Percentiles rank a stretch among this genome's conserved stretches.
Evolutionary conservation across 2,113 vertebrate genomes (phyloP).

Genomic region (Megaceryle maxima): DNA sequence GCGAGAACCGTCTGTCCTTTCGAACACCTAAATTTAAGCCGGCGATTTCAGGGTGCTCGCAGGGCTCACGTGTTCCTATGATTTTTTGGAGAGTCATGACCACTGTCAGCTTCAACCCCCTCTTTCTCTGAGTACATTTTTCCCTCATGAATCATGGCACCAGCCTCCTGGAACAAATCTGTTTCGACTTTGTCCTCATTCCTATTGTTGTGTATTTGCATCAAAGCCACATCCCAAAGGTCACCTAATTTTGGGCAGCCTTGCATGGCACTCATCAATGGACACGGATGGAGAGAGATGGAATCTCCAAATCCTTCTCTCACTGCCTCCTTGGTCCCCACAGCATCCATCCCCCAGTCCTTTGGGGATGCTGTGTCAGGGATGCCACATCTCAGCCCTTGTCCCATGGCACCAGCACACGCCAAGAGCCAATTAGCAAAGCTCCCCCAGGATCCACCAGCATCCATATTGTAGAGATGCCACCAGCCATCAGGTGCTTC

Average conservation of each 20-base stretch:
- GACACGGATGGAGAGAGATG: neutral
- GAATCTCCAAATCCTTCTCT: neutral
- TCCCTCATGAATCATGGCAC: neutral
- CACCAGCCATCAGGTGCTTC: neutral
- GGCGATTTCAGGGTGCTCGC: accelerated
- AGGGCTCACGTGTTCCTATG: accelerated
- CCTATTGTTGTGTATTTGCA: neutral
- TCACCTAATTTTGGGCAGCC: neutral
- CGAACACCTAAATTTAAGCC: neutral
- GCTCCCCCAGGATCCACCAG: accelerated
- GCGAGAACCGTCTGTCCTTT: slow-evolving; percentile 55
- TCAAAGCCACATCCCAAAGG: neutral
- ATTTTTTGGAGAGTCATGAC: neutral
- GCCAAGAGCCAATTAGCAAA: neutral
- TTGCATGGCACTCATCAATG: accelerated
- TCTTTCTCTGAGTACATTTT: neutral
- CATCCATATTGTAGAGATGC: accelerated
- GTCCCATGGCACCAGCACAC: accelerated
- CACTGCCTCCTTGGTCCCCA: accelerated
- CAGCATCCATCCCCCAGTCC: neutral
- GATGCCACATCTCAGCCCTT: neutral
- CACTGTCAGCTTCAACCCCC: neutral
- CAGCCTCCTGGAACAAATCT: neutral
- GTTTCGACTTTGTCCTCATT: neutral
- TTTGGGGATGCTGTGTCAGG: accelerated